phyloP scores from a whole-genome alignment of 2,888 invertebrate species.

The Urechis unicinctus region DNA sequence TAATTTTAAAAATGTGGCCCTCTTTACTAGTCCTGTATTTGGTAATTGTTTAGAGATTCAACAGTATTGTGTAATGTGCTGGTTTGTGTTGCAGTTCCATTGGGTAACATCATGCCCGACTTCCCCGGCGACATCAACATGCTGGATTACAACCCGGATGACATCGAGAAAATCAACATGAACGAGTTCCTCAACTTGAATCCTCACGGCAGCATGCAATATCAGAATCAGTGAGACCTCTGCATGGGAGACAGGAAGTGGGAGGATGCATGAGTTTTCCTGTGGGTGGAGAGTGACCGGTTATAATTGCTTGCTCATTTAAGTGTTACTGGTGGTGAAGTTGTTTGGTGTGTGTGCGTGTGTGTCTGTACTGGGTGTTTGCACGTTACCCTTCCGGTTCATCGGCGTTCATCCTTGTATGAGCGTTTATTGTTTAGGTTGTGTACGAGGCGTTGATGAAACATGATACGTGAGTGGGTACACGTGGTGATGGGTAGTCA shows the following conservation, averaged over 20 bases:
- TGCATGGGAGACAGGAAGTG: background rate
- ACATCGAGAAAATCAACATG: slow-evolving; percentile 29
- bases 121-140: slow-evolving; percentile 7
- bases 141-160: slow-evolving; percentile 28
- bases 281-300: background rate
- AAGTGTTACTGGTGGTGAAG: too few species aligned
- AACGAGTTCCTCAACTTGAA: slow-evolving; percentile 23
- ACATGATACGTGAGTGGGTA: too few species aligned
- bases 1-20: background rate
- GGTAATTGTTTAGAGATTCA: background rate
- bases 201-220: slow-evolving; percentile 1
- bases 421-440: too few species aligned
- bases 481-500: too few species aligned
- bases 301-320: too few species aligned
- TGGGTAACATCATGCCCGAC: background rate
- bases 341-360: too few species aligned
- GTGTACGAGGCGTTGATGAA: too few species aligned
- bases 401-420: too few species aligned
- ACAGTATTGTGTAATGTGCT: background rate
- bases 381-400: too few species aligned
- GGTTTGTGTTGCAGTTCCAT: background rate
- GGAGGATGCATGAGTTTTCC: background rate
- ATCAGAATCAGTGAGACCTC: background rate
- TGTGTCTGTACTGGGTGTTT: too few species aligned
- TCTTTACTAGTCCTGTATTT: background rate